Conservation (phyloP, 2,797 vertebrate species). For the Halcyon leucocephala region DNA sequence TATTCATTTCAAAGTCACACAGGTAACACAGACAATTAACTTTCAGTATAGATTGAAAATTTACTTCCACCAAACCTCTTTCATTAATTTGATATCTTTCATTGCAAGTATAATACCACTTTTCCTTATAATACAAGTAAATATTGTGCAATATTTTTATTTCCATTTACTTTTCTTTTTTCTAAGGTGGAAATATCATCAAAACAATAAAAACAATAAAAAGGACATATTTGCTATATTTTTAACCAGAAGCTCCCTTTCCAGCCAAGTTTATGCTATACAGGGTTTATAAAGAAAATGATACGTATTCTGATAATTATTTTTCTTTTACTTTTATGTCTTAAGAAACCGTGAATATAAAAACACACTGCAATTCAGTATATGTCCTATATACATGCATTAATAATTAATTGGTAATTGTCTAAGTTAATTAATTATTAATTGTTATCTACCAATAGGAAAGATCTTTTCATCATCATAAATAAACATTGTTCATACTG, state of each 20-base stretch:
- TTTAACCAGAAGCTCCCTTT: not conserved
- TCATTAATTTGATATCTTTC: not conserved
- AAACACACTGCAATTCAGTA: not conserved
- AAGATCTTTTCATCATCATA: not conserved
- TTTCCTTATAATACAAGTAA: not conserved
- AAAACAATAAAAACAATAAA: not conserved
- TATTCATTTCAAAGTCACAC: not conserved
- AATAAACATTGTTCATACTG: not conserved
- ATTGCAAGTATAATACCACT: not conserved
- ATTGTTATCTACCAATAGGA: not conserved
- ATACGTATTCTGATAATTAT: not conserved
- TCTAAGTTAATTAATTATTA: not conserved
- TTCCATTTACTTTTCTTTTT: not conserved
- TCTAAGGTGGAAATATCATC: not conserved
- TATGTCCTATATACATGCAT: not conserved
- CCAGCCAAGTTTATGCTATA: not conserved
- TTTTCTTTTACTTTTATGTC: not conserved
- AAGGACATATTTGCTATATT: rapidly evolving
- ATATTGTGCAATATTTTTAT: not conserved
- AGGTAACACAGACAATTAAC: not conserved
- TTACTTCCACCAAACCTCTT: not conserved
- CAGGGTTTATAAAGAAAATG: not conserved
- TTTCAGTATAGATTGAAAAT: not conserved
- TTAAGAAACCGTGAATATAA: not conserved
- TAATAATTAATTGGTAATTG: not conserved